Percentiles rank a stretch among this genome's conserved stretches.
Evolutionary conservation across 2,888 invertebrate species (phyloP).

Genomic region (Conistra vaccinii): DNA sequence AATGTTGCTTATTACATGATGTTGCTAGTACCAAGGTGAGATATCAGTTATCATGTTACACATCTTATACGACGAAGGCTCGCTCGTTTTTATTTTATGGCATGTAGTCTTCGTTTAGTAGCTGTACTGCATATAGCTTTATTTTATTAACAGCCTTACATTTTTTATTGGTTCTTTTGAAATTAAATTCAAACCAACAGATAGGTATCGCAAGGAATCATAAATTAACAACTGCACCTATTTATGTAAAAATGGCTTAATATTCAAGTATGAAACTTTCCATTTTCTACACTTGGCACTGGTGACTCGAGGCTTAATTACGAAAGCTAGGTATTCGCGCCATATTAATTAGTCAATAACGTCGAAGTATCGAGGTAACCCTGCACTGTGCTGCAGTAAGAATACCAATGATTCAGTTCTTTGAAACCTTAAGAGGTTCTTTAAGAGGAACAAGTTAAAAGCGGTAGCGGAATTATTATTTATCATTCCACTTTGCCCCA

Average conservation of each 20-base stretch:
- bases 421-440: constrained; percentile 30
- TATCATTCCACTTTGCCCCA: too few relatives aligned
- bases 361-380: constrained; percentile 47
- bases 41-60: too few relatives aligned
- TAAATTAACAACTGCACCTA: not conserved
- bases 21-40: too few relatives aligned
- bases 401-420: constrained; percentile 68
- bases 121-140: too few relatives aligned
- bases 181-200: not conserved
- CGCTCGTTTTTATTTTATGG: too few relatives aligned
- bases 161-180: not conserved
- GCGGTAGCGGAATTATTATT: not conserved
- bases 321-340: constrained; percentile 40
- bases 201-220: not conserved
- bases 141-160: not conserved
- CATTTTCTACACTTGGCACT: constrained; percentile 48
- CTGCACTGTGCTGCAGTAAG: constrained; percentile 33
- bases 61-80: too few relatives aligned
- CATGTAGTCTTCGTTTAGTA: too few relatives aligned
- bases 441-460: constrained; percentile 4
- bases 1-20: too few relatives aligned
- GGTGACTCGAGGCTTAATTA: constrained; percentile 39
- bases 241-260: constrained; percentile 10
- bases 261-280: constrained; percentile 37
- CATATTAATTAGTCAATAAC: constrained; percentile 60